These are phyloP conservation scores for Colinus virginianus DNA, from an alignment of 2,113 vertebrate species.

Conservation along the genomic window DNA sequence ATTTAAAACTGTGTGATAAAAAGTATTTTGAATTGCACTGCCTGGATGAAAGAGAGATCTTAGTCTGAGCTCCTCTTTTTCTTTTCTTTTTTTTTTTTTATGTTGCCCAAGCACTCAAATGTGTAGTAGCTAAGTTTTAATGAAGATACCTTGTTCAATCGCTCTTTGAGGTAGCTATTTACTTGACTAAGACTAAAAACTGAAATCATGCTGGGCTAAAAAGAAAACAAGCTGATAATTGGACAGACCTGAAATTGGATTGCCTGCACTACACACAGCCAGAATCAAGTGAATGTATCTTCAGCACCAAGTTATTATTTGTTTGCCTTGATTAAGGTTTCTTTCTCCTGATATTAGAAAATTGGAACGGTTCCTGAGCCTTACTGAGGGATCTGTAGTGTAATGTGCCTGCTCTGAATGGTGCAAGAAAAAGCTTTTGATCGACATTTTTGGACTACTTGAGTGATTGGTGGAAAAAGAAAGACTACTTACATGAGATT, in stretches of 20 bases:
- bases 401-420: background rate
- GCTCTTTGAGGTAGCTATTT: constrained; percentile 51
- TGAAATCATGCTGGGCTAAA: constrained; percentile 46
- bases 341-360: background rate
- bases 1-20: constrained; percentile 57
- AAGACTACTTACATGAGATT: background rate
- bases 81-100: background rate
- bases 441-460: background rate
- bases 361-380: background rate
- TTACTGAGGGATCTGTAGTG: background rate
- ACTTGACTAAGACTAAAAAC: constrained; percentile 15
- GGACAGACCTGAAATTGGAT: constrained; percentile 23
- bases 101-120: constrained; percentile 36
- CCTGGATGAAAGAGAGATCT: constrained; percentile 51
- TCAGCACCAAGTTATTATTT: background rate
- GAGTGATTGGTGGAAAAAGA: background rate
- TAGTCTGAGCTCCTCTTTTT: constrained; percentile 47
- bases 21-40: constrained; percentile 46
- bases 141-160: constrained; percentile 56
- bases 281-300: background rate
- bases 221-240: constrained; percentile 47
- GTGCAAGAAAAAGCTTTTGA: background rate
- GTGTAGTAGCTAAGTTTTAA: constrained; percentile 67
- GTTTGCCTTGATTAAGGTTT: background rate
- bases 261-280: constrained; percentile 2